These are phyloP conservation scores for Epizoanthus rinbou DNA, from an alignment of 92 coral and sea anemone species.

Conservation along the genomic window DNA sequence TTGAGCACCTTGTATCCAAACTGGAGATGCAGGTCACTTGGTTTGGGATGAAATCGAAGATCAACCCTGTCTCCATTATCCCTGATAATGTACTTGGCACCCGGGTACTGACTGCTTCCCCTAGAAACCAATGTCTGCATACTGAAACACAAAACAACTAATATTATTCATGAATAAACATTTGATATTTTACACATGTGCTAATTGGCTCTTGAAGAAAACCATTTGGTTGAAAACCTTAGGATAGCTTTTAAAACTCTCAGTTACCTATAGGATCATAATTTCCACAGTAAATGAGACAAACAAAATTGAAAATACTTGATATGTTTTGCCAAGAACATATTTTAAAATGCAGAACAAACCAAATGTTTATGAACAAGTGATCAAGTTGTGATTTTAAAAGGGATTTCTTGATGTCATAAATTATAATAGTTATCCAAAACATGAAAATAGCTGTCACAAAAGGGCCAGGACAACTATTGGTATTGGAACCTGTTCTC, in stretches of 20 bases:
- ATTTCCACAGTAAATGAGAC: constrained; percentile 7
- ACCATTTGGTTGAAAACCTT: too few species aligned
- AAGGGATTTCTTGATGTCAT: neutral
- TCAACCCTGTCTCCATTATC: constrained; percentile 98
- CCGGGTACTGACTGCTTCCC: constrained; percentile 97
- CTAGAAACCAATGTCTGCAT: constrained; percentile 94
- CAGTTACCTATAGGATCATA: too few species aligned
- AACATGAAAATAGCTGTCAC: constrained; percentile 9
- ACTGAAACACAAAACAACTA: constrained; percentile 46
- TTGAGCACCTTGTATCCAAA: constrained; percentile 91
- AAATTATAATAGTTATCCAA: neutral
- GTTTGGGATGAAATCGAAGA: constrained; percentile 97
- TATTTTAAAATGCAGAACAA: neutral
- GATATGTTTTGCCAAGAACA: neutral
- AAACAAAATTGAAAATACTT: neutral
- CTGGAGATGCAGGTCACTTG: constrained; percentile 97
- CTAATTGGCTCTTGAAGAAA: too few species aligned
- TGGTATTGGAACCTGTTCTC: neutral
- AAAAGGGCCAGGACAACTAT: neutral
- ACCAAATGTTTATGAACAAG: constrained; percentile 1
- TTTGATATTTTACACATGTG: too few species aligned
- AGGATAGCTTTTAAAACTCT: too few species aligned
- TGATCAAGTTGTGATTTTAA: neutral
- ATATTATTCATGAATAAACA: too few species aligned
- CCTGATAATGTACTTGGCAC: constrained; percentile 97